These are phyloP conservation scores for Euphydryas editha DNA, from an alignment of 2,888 invertebrate genomes.

Conservation along the genomic window DNA sequence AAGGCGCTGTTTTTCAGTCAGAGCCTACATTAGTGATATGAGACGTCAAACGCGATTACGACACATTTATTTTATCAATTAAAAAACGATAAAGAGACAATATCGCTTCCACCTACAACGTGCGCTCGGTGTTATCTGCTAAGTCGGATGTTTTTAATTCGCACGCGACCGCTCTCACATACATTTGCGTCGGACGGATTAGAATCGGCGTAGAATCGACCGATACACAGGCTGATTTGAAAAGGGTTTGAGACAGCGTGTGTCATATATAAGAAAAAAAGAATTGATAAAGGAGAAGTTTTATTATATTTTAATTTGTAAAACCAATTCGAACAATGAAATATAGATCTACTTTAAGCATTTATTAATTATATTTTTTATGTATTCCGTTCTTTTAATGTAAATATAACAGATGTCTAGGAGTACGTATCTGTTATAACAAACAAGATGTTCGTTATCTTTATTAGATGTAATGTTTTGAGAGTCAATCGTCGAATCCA, in stretches of 20 bases:
- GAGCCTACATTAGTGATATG: no score
- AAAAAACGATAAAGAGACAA: not conserved
- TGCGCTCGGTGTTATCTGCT: conserved; percentile 25
- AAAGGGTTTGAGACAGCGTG: conserved; percentile 2
- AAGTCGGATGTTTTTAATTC: conserved; percentile 63
- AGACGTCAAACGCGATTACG: no score
- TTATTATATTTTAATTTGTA: not conserved
- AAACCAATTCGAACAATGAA: no score
- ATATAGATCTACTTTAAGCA: no score
- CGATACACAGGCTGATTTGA: conserved; percentile 55
- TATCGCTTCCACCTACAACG: not conserved
- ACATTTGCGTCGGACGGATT: conserved; percentile 78
- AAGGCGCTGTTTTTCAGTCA: no score
- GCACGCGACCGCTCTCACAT: conserved; percentile 74
- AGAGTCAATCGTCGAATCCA: no score
- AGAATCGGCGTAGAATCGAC: conserved; percentile 53
- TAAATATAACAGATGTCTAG: no score
- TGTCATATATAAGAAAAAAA: not conserved
- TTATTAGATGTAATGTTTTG: no score
- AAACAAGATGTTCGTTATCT: no score
- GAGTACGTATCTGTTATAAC: no score
- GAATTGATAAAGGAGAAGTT: not conserved
- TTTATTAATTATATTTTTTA: conserved; percentile 12
- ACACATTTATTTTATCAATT: not conserved
- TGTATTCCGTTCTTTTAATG: no score